phyloP scores from a whole-genome alignment of 2,113 vertebrate species.

The Myotis brandtii region DNA sequence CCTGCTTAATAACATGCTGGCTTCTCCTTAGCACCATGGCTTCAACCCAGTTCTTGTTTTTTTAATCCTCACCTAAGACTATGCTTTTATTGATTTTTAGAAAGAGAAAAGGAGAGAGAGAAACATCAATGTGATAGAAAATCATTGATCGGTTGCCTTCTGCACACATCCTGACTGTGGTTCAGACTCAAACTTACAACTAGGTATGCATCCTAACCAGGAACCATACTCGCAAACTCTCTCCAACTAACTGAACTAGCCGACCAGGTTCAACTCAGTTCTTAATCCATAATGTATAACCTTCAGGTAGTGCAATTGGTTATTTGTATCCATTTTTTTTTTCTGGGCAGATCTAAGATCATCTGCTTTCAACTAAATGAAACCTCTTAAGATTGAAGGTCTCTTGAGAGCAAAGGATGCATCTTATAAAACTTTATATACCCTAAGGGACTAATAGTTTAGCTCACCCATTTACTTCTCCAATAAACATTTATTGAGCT shows the following conservation, averaged over 20 bases:
- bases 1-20: slow-evolving; percentile 65
- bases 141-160: background rate
- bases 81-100: background rate
- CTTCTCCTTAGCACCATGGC: background rate
- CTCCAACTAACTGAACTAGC: background rate
- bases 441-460: background rate
- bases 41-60: slow-evolving; percentile 65
- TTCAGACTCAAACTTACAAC: background rate
- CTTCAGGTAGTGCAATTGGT: slow-evolving; percentile 19
- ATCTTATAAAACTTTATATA: background rate
- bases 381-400: background rate
- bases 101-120: background rate
- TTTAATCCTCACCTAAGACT: background rate
- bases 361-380: slow-evolving; percentile 11
- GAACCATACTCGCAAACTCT: background rate
- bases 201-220: background rate
- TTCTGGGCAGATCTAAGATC: slow-evolving; percentile 34
- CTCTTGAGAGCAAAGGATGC: background rate
- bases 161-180: background rate
- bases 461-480: background rate
- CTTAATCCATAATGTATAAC: slow-evolving; percentile 47
- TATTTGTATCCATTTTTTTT: slow-evolving; percentile 14
- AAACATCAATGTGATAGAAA: background rate
- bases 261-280: slow-evolving; percentile 43
- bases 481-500: background rate